These are phyloP conservation scores for Lithobius niger DNA, from an alignment of 1,140 invertebrate species.

Conservation along the genomic window DNA sequence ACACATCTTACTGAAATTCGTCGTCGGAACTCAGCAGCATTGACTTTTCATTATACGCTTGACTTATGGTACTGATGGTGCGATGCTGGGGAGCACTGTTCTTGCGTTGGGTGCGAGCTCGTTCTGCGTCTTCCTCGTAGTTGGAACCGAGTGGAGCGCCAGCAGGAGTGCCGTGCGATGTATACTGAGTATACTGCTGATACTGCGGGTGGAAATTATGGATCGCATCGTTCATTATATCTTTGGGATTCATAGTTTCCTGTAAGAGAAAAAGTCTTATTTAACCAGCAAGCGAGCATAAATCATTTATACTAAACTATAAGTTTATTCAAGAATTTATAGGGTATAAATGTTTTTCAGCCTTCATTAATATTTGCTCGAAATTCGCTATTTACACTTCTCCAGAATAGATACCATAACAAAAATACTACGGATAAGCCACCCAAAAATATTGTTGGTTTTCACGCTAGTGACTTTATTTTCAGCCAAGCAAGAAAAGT, in stretches of 20 bases:
- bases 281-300: too few species aligned
- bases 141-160: background rate
- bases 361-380: too few species aligned
- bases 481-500: too few species aligned
- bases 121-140: slow-evolving; percentile 8
- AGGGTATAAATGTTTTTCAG: too few species aligned
- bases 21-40: slow-evolving; percentile 92
- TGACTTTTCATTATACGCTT: slow-evolving; percentile 83
- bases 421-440: too few species aligned
- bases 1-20: slow-evolving; percentile 77
- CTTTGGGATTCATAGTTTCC: slow-evolving; percentile 99
- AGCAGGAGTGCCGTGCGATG: slow-evolving; percentile 41
- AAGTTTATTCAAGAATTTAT: too few species aligned
- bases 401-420: too few species aligned
- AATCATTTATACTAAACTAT: too few species aligned
- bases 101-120: background rate
- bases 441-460: too few species aligned
- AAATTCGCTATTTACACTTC: too few species aligned
- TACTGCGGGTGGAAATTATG: slow-evolving; percentile 99
- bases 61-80: slow-evolving; percentile 17
- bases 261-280: slow-evolving; percentile 39
- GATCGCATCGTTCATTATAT: slow-evolving; percentile 99
- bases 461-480: too few species aligned
- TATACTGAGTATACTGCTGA: slow-evolving; percentile 97
- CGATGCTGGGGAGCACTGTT: slow-evolving; percentile 2